Base-by-base conservation (phyloP, 2,113 vertebrate genomes). In the Aphelocoma coerulescens region DNA sequence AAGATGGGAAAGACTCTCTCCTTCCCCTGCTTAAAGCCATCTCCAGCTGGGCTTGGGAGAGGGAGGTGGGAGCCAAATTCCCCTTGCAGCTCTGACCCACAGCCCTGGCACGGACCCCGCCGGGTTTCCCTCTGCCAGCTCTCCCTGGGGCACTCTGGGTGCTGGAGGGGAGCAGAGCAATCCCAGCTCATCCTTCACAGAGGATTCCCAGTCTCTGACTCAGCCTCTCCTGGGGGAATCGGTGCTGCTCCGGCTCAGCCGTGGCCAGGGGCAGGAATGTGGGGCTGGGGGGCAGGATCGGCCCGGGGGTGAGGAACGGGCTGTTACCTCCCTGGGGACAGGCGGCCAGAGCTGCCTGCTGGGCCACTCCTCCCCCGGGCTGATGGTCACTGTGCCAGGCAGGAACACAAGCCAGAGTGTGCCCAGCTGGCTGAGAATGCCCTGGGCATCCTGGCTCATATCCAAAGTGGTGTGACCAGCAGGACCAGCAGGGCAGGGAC, bases 71-170 rank as follows among this genome's bases (percentile, higher is more conserved):
- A 88, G 62, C 49, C 51, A 11, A 78, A 68, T 46, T 67, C 39
- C 52, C 17, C 27, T 46, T 30, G 33, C 1, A 0, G 37, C 63
- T 57, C 43, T 1, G 1, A 32, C 4, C 7, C 7, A 4, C 23
- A 44, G 52, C 52, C 30, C 52, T 28, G 3, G 43, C 3, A 2
- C 8, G 13, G 16, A 13, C 7, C 37, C 33, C 0, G 0, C 55
- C 8, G 41, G 4, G 6, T 39, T 51, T 58, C 27, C 68, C 43
- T 51, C 24, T 65, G 69, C 67, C 4, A 5, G 14, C 67, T 85
- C 5, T 1, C 22, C 69, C 68, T 5, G 44, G 21, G 11, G 10
- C 73, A 11, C 51, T 66, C 48, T 30, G 21, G 35, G 37, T 9
- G 43, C 55, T 37, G 57, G 16, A 67, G 68, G 21, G 52, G 12